Percentiles rank a stretch among this genome's conserved stretches.
Conservation (phyloP, 2,797 vertebrate genomes). For the Enteromius argenteus region DNA sequence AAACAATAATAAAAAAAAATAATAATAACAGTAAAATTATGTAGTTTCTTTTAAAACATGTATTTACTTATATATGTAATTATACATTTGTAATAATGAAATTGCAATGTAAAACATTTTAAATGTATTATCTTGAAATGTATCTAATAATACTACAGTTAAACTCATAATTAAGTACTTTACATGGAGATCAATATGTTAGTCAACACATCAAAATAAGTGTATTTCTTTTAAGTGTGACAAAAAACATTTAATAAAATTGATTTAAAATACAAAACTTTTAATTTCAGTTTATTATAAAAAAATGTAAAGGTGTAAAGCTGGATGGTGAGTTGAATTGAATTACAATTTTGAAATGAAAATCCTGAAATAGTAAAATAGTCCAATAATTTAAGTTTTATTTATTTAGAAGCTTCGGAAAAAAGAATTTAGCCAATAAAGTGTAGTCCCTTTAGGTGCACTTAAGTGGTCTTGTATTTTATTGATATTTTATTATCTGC, state of each 20-base stretch:
- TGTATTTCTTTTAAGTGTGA: neutral
- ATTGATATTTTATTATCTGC: neutral
- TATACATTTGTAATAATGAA: neutral
- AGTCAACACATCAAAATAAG: neutral
- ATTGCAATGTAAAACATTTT: no score
- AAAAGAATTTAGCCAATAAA: no score
- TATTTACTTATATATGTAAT: neutral
- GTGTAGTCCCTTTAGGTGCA: no score
- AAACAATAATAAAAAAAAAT: no score
- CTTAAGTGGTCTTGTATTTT: no score
- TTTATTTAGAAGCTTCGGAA: neutral
- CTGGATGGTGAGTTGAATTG: no score
- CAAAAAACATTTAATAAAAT: neutral
- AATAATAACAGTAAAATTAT: neutral
- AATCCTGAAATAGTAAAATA: neutral
- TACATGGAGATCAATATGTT: neutral
- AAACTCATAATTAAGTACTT: neutral
- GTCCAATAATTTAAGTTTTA: neutral
- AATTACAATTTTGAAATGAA: neutral
- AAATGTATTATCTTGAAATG: neutral
- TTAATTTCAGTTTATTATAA: neutral
- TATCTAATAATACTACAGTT: neutral
- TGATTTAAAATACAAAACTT: neutral
- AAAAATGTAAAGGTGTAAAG: neutral
- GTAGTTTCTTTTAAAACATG: neutral